These are phyloP conservation scores for Archegozetes longisetosus DNA, from an alignment of 1,140 invertebrate species.

Conservation along the genomic window DNA sequence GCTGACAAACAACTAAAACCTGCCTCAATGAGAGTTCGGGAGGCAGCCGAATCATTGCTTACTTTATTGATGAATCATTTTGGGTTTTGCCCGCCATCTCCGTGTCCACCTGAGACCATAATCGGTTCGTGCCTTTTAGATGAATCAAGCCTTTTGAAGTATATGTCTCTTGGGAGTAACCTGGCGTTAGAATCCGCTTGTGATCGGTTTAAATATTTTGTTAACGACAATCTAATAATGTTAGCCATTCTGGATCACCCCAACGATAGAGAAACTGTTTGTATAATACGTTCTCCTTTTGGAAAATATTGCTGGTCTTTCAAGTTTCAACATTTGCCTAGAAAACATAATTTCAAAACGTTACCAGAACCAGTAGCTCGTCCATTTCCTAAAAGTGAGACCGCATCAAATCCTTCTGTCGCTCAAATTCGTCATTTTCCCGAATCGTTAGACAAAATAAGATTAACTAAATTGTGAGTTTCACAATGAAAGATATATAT, in stretches of 20 bases:
- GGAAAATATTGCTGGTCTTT: slow-evolving; percentile 87
- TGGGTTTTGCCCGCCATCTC: slow-evolving; percentile 10
- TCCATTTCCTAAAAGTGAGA: neutral
- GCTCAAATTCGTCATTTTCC: slow-evolving; percentile 44
- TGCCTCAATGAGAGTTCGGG: slow-evolving; percentile 83
- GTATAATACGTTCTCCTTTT: slow-evolving; percentile 68
- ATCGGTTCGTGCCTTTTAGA: slow-evolving; percentile 13
- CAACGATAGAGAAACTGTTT: slow-evolving; percentile 2
- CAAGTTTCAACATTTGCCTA: slow-evolving; percentile 38
- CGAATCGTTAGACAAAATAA: slow-evolving; percentile 59
- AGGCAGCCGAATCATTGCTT: slow-evolving; percentile 81
- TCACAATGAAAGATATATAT: slow-evolving; percentile 7
- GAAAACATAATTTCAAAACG: neutral
- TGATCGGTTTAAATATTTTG: slow-evolving; percentile 47
- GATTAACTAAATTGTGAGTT: slow-evolving; percentile 57
- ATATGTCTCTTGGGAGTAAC: neutral
- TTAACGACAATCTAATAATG: slow-evolving; percentile 70
- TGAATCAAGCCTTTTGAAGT: slow-evolving; percentile 14
- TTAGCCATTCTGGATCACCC: slow-evolving; percentile 58
- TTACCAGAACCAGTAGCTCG: neutral
- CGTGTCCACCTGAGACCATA: slow-evolving; percentile 19
- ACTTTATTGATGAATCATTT: slow-evolving; percentile 38
- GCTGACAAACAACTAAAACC: slow-evolving; percentile 90
- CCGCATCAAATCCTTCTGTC: neutral
- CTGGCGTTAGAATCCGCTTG: neutral